phyloP scores from a whole-genome alignment of 2,113 vertebrate genomes.

The Hippocampus comes region DNA sequence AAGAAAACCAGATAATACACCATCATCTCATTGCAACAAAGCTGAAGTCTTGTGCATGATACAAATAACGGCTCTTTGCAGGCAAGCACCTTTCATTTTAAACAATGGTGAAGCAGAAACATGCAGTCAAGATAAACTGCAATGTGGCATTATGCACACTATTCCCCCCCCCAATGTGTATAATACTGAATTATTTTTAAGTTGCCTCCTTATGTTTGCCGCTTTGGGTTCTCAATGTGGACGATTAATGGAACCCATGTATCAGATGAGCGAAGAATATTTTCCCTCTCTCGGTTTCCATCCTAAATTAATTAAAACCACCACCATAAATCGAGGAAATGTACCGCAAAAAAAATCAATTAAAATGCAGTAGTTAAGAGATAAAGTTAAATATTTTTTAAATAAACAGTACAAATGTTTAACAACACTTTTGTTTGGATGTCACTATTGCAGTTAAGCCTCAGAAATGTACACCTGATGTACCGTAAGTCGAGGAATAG shows the following conservation, averaged over 20 bases:
- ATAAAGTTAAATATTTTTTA: slow-evolving; percentile 42
- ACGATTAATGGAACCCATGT: slow-evolving; percentile 37
- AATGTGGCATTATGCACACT: slow-evolving; percentile 22
- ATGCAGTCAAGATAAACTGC: background rate
- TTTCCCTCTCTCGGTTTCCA: slow-evolving; percentile 59
- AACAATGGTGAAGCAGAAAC: background rate
- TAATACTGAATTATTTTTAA: slow-evolving; percentile 40
- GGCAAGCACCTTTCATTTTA: background rate
- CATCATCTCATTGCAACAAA: background rate
- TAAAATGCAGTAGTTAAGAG: slow-evolving; percentile 45
- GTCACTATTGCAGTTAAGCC: slow-evolving; percentile 41
- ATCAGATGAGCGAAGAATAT: slow-evolving; percentile 40
- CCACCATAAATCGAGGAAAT: slow-evolving; percentile 16
- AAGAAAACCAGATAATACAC: too few relatives aligned
- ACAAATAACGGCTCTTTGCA: background rate
- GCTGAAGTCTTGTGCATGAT: background rate
- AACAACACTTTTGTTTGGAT: slow-evolving; percentile 6
- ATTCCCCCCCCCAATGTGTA: slow-evolving; percentile 34
- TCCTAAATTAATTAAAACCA: slow-evolving; percentile 52
- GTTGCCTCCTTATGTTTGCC: background rate
- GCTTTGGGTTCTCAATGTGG: slow-evolving; percentile 22
- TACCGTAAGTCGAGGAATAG: slow-evolving; percentile 4
- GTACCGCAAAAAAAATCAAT: slow-evolving; percentile 4
- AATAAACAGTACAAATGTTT: slow-evolving; percentile 30
- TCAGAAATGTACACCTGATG: slow-evolving; percentile 30